A percentile compares a stretch with the other conserved stretches of the same genome.
phyloP scores from a whole-genome alignment of 2,888 invertebrate genomes.

The Bhutanitis thaidina region DNA sequence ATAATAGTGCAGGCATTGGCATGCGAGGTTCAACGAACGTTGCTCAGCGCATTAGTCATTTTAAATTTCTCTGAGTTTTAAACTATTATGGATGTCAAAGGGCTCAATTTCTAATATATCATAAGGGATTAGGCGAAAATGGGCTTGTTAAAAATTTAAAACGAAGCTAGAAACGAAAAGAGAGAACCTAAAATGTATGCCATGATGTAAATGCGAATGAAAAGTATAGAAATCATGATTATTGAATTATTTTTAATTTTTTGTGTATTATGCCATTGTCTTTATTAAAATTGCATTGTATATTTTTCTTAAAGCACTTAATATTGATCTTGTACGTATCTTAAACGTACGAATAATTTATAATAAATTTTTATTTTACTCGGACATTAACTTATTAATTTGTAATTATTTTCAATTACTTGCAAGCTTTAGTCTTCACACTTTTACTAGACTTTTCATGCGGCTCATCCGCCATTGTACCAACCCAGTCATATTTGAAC shows the following conservation, averaged over 20 bases:
- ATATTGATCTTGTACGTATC: too few species aligned
- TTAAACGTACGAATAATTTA: too few species aligned
- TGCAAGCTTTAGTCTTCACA: constrained; percentile 26
- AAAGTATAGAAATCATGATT: too few species aligned
- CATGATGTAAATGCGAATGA: not conserved
- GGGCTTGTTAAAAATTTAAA: not conserved
- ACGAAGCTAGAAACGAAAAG: not conserved
- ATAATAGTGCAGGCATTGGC: constrained; percentile 47
- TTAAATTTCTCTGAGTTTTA: constrained; percentile 49
- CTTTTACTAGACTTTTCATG: constrained; percentile 48
- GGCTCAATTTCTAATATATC: not conserved
- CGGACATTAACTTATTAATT: too few species aligned
- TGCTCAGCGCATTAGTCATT: constrained; percentile 28
- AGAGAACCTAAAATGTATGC: constrained; percentile 31
- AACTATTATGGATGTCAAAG: not conserved
- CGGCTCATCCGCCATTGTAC: constrained; percentile 33
- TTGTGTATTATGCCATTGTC: too few species aligned
- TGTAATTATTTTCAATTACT: too few species aligned
- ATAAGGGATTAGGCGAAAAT: not conserved
- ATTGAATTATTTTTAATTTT: too few species aligned
- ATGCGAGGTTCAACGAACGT: constrained; percentile 61
- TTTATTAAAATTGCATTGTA: too few species aligned
- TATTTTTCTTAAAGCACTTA: too few species aligned
- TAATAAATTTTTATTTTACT: not conserved
- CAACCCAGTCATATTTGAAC: constrained; percentile 53